Conservation (phyloP, 2,888 invertebrate species). For the Pristionchus maxplancki region DNA sequence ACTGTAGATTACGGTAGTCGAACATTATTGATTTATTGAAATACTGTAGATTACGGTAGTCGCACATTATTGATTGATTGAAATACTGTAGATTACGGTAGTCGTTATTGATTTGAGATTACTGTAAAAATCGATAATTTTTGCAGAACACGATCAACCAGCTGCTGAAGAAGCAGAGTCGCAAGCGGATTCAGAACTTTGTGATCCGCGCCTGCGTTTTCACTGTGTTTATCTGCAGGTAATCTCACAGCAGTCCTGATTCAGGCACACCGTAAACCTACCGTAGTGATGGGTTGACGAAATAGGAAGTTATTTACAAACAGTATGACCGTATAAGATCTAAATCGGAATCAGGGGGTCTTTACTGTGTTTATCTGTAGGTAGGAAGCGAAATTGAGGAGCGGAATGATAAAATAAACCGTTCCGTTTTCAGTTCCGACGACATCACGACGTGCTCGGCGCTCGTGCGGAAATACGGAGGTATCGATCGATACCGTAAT, state of each 20-base stretch:
- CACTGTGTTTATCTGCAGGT: conserved; percentile 30
- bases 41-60: too few relatives aligned
- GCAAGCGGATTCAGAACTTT: background rate
- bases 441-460: conserved; percentile 35
- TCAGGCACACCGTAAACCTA: too few relatives aligned
- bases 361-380: background rate
- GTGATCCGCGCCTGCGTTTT: background rate
- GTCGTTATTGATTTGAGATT: too few relatives aligned
- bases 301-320: too few relatives aligned
- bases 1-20: too few relatives aligned
- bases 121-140: background rate
- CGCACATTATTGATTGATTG: too few relatives aligned
- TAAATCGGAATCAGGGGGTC: too few relatives aligned
- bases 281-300: too few relatives aligned
- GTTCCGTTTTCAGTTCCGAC: background rate
- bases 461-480: conserved; percentile 2
- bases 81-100: too few relatives aligned
- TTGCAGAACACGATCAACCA: conserved; percentile 14
- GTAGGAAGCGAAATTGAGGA: background rate
- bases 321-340: too few relatives aligned
- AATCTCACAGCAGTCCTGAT: too few relatives aligned
- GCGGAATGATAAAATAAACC: background rate
- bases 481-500: background rate
- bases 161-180: background rate
- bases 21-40: too few relatives aligned